A percentile compares a stretch with the other conserved stretches of the same genome.
Evolutionary conservation across 2,797 vertebrate genomes (phyloP).

Genomic region (Melanotaenia parkinsoni): DNA sequence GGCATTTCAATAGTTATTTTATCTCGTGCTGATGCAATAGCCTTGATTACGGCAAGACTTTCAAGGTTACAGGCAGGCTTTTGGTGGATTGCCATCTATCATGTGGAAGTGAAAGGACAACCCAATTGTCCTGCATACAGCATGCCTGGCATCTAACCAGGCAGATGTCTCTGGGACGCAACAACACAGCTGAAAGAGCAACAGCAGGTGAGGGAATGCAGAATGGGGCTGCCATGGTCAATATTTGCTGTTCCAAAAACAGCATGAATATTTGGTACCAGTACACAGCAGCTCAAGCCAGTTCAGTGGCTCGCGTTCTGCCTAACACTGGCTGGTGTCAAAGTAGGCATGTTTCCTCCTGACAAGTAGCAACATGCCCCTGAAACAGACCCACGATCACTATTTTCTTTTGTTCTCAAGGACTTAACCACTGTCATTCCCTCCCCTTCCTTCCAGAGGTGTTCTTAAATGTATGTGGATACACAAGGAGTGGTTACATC

Average conservation of each 20-base stretch:
- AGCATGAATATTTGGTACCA: constrained; percentile 67
- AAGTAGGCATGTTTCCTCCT: constrained; percentile 58
- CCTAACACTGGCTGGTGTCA: constrained; percentile 68
- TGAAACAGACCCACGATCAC: constrained; percentile 51
- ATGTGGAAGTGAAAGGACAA: constrained; percentile 77
- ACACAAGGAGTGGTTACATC: constrained; percentile 23
- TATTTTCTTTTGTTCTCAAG: constrained; percentile 52
- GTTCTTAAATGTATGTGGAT: constrained; percentile 32
- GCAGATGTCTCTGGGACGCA: constrained; percentile 70
- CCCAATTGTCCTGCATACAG: constrained; percentile 67
- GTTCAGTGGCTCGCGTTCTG: constrained; percentile 46
- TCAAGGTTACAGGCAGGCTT: constrained; percentile 76
- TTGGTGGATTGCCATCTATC: constrained; percentile 80
- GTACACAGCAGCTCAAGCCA: constrained; percentile 62
- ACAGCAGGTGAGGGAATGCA: constrained; percentile 60
- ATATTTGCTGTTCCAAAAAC: constrained; percentile 68
- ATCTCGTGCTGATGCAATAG: constrained; percentile 62
- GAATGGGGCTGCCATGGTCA: constrained; percentile 59
- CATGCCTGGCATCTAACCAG: constrained; percentile 72
- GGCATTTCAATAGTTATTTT: constrained; percentile 56
- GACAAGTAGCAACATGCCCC: constrained; percentile 50
- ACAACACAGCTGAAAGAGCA: constrained; percentile 66
- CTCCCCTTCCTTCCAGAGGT: constrained; percentile 56
- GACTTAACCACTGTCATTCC: constrained; percentile 62
- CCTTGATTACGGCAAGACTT: constrained; percentile 65